phyloP scores from a whole-genome alignment of 2,888 invertebrate species.

The Polyommatus iphigenia region DNA sequence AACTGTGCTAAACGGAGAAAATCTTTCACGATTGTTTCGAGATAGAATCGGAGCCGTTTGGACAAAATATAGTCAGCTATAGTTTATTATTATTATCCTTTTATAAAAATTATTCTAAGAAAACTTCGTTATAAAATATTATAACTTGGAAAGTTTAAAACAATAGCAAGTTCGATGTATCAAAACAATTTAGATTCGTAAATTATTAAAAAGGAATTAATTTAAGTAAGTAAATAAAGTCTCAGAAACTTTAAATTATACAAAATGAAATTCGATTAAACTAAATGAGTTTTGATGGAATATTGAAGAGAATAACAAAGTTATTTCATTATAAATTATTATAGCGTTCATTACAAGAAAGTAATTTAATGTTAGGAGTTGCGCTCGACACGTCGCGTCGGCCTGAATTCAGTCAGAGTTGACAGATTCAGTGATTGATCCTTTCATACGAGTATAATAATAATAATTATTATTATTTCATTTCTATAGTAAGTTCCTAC shows the following conservation, averaged over 20 bases:
- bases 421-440: not conserved
- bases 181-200: not conserved
- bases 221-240: not conserved
- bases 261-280: not conserved
- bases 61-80: not conserved
- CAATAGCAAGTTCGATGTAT: not conserved
- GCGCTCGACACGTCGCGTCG: not conserved
- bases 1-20: slow-evolving; percentile 4
- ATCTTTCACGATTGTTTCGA: not conserved
- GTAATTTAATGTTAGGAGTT: not conserved
- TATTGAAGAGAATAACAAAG: not conserved
- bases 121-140: not conserved
- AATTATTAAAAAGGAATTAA: not conserved
- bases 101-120: not conserved
- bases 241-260: not conserved
- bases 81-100: not conserved
- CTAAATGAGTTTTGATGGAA: not conserved
- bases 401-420: too few relatives aligned
- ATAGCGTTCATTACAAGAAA: not conserved
- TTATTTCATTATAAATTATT: slow-evolving; percentile 1
- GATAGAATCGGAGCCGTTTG: not conserved
- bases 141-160: not conserved
- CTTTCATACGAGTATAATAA: not conserved
- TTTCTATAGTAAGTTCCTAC: not conserved
- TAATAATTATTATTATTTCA: not conserved